A percentile compares a stretch with the other conserved stretches of the same genome.
phyloP scores from a whole-genome alignment of 2,888 invertebrate genomes.

The Pasiphila rectangulata region DNA sequence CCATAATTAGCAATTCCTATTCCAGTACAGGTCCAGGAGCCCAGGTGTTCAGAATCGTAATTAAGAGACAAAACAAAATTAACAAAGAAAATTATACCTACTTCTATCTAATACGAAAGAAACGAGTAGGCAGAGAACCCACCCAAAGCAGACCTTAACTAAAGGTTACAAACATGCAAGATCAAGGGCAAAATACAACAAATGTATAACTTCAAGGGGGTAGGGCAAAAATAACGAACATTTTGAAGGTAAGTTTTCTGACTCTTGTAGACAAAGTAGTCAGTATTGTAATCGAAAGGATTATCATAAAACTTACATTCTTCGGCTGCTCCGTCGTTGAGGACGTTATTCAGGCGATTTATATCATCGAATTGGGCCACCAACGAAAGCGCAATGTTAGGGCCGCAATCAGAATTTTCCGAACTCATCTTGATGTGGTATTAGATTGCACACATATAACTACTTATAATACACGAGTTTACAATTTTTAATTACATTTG shows the following conservation, averaged over 20 bases:
- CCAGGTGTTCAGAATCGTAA: too few relatives aligned
- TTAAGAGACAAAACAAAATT: too few relatives aligned
- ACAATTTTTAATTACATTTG: not conserved
- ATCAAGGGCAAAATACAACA: conserved; percentile 8
- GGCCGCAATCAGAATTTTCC: conserved; percentile 65
- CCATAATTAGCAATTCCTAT: too few relatives aligned
- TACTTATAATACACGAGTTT: not conserved
- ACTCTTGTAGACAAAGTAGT: not conserved
- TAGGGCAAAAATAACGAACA: conserved; percentile 1
- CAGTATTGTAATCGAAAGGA: not conserved
- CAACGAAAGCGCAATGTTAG: conserved; percentile 77
- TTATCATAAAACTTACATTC: conserved; percentile 78
- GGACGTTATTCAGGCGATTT: conserved; percentile 83
- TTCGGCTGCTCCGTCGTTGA: conserved; percentile 84
- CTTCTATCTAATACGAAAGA: too few relatives aligned
- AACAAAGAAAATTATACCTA: too few relatives aligned
- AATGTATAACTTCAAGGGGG: conserved; percentile 3
- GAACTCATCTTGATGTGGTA: conserved; percentile 59
- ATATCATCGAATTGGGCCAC: conserved; percentile 87
- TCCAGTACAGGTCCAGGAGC: too few relatives aligned
- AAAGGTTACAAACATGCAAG: not conserved
- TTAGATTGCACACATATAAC: conserved; percentile 27
- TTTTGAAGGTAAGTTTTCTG: not conserved
- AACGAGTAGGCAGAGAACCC: too few relatives aligned
- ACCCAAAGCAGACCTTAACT: not conserved